A percentile compares a stretch with the other conserved stretches of the same genome.
Evolutionary conservation across 2,797 vertebrate species (phyloP).

Genomic region (Presbytis comata): DNA sequence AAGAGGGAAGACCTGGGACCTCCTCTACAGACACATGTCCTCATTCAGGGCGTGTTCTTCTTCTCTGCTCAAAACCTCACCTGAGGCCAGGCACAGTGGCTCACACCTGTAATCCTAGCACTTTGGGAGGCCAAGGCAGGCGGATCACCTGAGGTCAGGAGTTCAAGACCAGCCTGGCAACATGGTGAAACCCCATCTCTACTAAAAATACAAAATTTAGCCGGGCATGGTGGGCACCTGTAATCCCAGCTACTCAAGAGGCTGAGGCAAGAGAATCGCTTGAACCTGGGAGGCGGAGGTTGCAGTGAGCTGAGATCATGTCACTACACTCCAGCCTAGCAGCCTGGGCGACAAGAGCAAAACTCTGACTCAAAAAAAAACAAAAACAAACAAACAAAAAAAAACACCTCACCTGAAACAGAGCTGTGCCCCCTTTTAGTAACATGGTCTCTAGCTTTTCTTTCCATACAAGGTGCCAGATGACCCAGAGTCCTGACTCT

Average conservation of each 20-base stretch:
- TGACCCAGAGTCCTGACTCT: background rate
- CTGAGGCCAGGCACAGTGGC: background rate
- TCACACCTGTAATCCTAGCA: background rate
- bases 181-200: background rate
- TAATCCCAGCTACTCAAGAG: background rate
- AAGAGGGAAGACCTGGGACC: background rate
- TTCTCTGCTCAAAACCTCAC: background rate
- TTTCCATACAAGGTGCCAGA: background rate
- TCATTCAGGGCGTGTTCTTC: background rate
- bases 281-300: background rate
- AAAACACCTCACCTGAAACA: background rate
- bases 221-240: background rate
- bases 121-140: background rate
- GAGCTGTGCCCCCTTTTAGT: background rate
- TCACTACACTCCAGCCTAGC: background rate
- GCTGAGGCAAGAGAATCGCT: background rate
- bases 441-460: background rate
- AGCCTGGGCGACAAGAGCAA: background rate
- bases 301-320: background rate
- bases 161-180: background rate
- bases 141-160: background rate
- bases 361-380: background rate
- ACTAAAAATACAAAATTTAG: background rate
- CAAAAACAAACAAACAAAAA: no score
- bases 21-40: background rate